Percentiles rank a stretch among this genome's conserved stretches.
phyloP scores from a whole-genome alignment of 2,888 invertebrate species.

The Litoditis marina region DNA sequence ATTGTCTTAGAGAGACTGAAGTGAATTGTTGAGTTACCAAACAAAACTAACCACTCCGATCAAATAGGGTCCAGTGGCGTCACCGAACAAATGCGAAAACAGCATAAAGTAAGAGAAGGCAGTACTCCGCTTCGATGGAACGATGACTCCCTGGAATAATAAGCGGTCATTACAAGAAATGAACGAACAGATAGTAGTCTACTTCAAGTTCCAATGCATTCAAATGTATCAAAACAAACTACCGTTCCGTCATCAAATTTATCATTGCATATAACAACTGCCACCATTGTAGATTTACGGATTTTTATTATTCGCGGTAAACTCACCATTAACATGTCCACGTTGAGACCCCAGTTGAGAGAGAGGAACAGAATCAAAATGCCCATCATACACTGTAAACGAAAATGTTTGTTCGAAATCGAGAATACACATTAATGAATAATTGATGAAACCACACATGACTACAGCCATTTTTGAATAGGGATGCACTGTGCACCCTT shows the following conservation, averaged over 20 bases:
- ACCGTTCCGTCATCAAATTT: no score
- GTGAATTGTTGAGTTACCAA: no score
- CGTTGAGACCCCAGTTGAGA: slow-evolving; percentile 95
- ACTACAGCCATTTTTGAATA: neutral
- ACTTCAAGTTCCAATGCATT: no score
- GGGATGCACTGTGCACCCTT: no score
- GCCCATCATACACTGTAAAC: slow-evolving; percentile 65
- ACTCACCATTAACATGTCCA: slow-evolving; percentile 74
- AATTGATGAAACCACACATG: neutral
- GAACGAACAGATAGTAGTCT: neutral
- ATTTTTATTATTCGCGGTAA: no score
- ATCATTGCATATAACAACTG: no score
- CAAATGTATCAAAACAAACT: no score
- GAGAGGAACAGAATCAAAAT: slow-evolving; percentile 73
- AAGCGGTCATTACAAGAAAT: neutral
- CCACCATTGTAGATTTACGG: no score
- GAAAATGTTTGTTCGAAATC: neutral
- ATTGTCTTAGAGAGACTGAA: no score
- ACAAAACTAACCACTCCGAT: slow-evolving; percentile 71
- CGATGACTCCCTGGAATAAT: slow-evolving; percentile 80
- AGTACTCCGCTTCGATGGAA: slow-evolving; percentile 88
- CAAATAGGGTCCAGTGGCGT: slow-evolving; percentile 95
- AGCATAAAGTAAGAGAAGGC: slow-evolving; percentile 97
- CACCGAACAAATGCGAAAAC: slow-evolving; percentile 93
- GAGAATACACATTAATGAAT: neutral